Conservation (phyloP, 92 coral and sea anemone species). For the Zoanthus sociatus region DNA sequence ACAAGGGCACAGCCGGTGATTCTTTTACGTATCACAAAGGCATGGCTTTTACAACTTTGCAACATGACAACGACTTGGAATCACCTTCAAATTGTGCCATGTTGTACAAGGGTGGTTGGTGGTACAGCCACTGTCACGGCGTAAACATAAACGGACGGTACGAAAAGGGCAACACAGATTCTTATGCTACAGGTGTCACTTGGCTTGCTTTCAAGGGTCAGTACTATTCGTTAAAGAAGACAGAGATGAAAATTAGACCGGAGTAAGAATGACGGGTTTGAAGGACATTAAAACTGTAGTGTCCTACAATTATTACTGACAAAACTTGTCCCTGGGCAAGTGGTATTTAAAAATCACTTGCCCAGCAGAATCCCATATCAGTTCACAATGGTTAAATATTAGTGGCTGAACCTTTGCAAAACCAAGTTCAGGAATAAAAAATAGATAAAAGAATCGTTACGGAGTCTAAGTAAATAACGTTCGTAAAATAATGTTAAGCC, state of each 20-base stretch:
- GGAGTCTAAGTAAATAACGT: no score
- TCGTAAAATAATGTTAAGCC: no score
- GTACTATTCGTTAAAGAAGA: neutral
- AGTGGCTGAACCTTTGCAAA: no score
- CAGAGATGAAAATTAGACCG: neutral
- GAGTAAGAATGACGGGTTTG: neutral
- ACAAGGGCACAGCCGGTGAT: constrained; percentile 16
- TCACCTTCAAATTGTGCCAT: neutral
- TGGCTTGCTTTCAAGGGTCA: neutral
- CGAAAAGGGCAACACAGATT: neutral
- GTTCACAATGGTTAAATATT: no score
- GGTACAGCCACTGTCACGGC: neutral
- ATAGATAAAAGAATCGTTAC: no score
- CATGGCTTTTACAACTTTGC: neutral
- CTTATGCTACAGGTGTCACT: neutral
- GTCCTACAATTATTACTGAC: no score
- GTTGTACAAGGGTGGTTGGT: neutral
- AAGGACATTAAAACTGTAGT: no score
- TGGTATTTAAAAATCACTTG: no score
- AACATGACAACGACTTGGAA: neutral
- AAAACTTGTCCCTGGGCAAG: no score
- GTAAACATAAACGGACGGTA: neutral
- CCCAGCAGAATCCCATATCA: no score
- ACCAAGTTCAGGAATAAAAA: no score
- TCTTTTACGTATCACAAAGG: neutral